phyloP scores from a whole-genome alignment of 2,797 vertebrate species.

The Margarornis squamiger region DNA sequence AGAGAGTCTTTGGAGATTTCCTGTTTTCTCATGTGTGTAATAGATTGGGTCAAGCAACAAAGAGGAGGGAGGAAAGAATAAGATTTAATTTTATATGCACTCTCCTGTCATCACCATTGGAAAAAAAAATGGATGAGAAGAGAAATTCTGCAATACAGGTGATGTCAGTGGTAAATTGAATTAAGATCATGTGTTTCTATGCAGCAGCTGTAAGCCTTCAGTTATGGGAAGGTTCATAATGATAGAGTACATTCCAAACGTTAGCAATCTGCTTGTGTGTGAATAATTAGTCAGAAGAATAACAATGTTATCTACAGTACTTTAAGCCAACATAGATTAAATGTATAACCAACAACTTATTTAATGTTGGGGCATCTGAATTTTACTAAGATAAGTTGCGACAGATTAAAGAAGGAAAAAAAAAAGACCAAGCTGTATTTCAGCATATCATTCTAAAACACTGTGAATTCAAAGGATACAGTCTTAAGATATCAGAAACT shows the following conservation, averaged over 20 bases:
- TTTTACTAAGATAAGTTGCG: neutral
- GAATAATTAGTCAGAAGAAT: constrained; percentile 34
- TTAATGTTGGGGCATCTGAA: neutral
- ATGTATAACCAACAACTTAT: neutral
- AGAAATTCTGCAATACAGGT: constrained; percentile 45
- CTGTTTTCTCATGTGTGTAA: constrained; percentile 79
- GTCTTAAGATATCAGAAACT: neutral
- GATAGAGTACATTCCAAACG: constrained; percentile 54
- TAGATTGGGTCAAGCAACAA: constrained; percentile 71
- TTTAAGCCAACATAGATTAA: neutral
- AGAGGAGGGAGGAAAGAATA: constrained; percentile 42
- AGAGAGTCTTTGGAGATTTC: constrained; percentile 73
- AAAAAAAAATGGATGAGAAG: constrained; percentile 22
- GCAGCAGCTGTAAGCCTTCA: constrained; percentile 46
- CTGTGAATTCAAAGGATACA: neutral
- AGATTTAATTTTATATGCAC: constrained; percentile 57
- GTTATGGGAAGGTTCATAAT: constrained; percentile 37
- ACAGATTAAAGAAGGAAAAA: neutral
- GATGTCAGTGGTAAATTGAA: constrained; percentile 69
- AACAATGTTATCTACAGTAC: constrained; percentile 9
- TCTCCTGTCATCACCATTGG: constrained; percentile 21
- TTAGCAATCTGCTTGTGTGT: neutral
- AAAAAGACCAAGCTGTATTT: neutral
- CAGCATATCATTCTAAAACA: neutral
- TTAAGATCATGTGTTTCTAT: constrained; percentile 64